Evolutionary conservation across 2,888 invertebrate genomes (phyloP), one percentile per base, ranked within the genome.

Genomic region (Caenorhabditis sp.): DNA sequence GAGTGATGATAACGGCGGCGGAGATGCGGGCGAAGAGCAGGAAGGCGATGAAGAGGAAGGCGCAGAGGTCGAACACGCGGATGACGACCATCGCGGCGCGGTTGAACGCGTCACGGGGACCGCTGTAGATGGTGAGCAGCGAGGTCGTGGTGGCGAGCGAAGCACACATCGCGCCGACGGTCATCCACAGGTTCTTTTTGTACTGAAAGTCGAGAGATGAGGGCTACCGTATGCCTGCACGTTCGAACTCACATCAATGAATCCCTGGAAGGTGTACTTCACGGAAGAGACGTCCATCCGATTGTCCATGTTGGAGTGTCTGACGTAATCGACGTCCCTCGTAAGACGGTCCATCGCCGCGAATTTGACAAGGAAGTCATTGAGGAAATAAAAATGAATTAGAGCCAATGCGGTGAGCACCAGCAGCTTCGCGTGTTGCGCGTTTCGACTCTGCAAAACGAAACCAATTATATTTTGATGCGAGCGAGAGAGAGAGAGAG

Each of bases 181-280:
- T 81, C 79, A 88, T 83, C 88, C 88, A 88, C 41, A 85, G 81
- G 68, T 88, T 88, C 78, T 86, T 83, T 77, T 86, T 86, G 83
- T 88, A 88, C 81, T 86, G 73, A 20, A 83, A 84, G 13, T 32
- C 13, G 1, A 46, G 20, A 20, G 9, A 15, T 45, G 32, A 27
- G n/a, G n/a, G n/a, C 9, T 24, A n/a, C 8, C 13, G 32, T 6
- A 22, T 8, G 2, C 9, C 26, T 24, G 24, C 7, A 35, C 2
- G 39, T 2, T 9, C 20, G 13, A 27, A 53, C 62, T 72, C 24
- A 72, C 72, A 61, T 74, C 74, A 22, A 74, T 50, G 17, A 68
- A 61, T 17, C 52, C 74, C 30, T 58, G 50, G 52, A 70, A 52
- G 13, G 68, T 63, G 56, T 70, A 70, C 4, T 24, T 9, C 27